These are phyloP conservation scores for Onychorhynchus coronatus DNA, from an alignment of 2,113 vertebrate genomes.

Conservation along the genomic window DNA sequence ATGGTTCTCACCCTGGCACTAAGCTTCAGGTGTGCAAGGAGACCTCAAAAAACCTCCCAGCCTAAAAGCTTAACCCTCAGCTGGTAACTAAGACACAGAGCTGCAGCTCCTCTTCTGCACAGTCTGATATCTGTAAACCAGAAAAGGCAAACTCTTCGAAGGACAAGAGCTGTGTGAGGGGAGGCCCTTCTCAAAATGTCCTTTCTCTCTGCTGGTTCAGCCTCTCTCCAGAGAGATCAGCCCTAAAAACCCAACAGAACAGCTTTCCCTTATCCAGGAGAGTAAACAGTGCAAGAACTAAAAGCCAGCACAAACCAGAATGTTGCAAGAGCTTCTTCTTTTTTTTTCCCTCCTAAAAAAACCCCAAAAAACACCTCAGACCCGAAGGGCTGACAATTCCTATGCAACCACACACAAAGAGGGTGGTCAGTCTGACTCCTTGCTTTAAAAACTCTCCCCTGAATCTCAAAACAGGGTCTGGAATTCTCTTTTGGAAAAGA, in stretches of 20 bases:
- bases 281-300: slow-evolving; percentile 21
- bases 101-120: not conserved
- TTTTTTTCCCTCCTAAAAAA: not conserved
- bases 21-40: not conserved
- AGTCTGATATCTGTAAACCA: not conserved
- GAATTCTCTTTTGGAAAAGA: slow-evolving; percentile 41
- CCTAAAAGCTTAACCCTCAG: not conserved
- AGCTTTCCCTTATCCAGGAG: not conserved
- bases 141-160: not conserved
- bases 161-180: not conserved
- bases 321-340: slow-evolving; percentile 17
- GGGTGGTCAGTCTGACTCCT: not conserved
- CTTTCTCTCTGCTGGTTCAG: not conserved
- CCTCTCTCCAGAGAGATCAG: not conserved
- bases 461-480: slow-evolving; percentile 22
- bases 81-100: not conserved
- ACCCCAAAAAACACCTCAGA: not conserved
- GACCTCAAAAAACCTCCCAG: not conserved
- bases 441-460: not conserved
- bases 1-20: not conserved
- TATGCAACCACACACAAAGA: slow-evolving; percentile 42
- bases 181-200: not conserved
- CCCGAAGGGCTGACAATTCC: slow-evolving; percentile 47
- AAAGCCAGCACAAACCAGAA: not conserved
- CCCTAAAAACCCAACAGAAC: not conserved